Percentiles rank a stretch among this genome's conserved stretches.
Conservation (phyloP, 2,797 vertebrate genomes). For the Pseudopleuronectes americanus region DNA sequence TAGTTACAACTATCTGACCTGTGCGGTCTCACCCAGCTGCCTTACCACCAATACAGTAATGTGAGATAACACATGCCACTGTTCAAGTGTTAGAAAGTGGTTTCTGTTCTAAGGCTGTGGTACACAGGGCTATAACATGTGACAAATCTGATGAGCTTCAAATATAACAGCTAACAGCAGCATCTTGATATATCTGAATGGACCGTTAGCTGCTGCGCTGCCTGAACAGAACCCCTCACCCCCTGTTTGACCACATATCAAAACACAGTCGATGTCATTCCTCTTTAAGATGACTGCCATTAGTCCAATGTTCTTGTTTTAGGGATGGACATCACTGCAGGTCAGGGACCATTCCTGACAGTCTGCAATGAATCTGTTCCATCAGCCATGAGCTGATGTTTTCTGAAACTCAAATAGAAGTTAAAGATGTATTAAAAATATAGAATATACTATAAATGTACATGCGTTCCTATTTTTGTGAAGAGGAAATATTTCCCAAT, state of each 20-base stretch:
- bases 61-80: constrained; percentile 15
- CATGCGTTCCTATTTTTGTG: constrained; percentile 80
- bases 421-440: constrained; percentile 67
- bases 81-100: constrained; percentile 15
- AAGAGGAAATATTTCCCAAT: constrained; percentile 78
- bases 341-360: constrained; percentile 74
- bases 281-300: constrained; percentile 73
- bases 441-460: constrained; percentile 75
- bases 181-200: constrained; percentile 26
- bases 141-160: constrained; percentile 1
- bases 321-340: constrained; percentile 67
- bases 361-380: constrained; percentile 41
- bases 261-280: constrained; percentile 69
- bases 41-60: constrained; percentile 53
- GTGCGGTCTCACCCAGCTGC: constrained; percentile 68
- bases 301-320: constrained; percentile 49
- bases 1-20: constrained; percentile 20
- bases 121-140: constrained; percentile 32
- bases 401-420: constrained; percentile 53
- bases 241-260: constrained; percentile 49
- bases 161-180: constrained; percentile 19
- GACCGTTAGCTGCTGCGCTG: constrained; percentile 22
- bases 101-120: constrained; percentile 23
- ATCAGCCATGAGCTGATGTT: constrained; percentile 55
- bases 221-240: constrained; percentile 21